Evolutionary conservation across 2,888 invertebrate species (phyloP), one percentile per base, ranked within the genome.

Genomic region (Branchipolynoe longqiensis): DNA sequence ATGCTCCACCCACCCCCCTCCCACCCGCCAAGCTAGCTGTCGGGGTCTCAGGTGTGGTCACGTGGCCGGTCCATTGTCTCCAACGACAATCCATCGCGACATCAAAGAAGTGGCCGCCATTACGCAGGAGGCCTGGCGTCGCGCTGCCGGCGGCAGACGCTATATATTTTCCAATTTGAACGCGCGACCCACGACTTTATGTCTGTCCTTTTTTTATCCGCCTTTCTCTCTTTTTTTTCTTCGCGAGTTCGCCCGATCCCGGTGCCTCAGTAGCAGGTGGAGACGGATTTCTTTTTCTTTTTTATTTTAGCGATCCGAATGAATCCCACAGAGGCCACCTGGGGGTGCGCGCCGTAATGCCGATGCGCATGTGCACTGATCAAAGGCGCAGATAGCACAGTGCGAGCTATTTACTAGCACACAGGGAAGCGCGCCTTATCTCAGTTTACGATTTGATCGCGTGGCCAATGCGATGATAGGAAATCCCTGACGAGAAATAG

Each of bases 401-500:
- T 14, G 62, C 28, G 28, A 62, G 62, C 69, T 69, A 38, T 69
- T 69, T 69, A 69, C 69, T 69, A 69, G 69, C 69, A 69, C 69
- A 69, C 36, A 69, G 69, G 69, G 69, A 69, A 33, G 36, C 36
- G 36, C 38, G 69, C 69, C 33, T 69, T 69, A 69, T 69, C 69
- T 69, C 69, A 36, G n/a, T 69, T 69, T 69, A 69, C 69, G 69
- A 69, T 69, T 69, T 69, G 69, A 69, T 69, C 69, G 38, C 69
- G 38, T 25, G 38, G 69, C 69, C 14, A n/a, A 14, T n/a, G 69
- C 69, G n/a, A n/a, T 69, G 69, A 69, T 69, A 69, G 69, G 69
- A 69, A 69, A 69, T 69, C 69, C 69, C 69, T 69, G 69, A 36
- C 69, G 69, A 69, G 69, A 69, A 69, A 69, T 69, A 69, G 69